These are phyloP conservation scores for Caenorhabditis remanei DNA, from an alignment of 1,140 invertebrate species.

Conservation along the genomic window DNA sequence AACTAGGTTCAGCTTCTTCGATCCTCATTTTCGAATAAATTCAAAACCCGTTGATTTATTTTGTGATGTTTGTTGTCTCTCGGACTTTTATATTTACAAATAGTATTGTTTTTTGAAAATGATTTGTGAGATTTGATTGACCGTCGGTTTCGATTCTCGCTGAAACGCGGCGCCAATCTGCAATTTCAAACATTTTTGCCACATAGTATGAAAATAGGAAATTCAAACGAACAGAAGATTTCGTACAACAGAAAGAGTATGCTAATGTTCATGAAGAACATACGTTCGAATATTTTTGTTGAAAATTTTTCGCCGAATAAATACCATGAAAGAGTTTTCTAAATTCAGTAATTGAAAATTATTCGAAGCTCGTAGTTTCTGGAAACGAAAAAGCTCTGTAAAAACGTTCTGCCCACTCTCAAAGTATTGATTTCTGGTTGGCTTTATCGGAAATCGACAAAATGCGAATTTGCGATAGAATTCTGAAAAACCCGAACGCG, in stretches of 20 bases:
- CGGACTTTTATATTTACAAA: conserved; percentile 49
- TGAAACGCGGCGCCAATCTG: conserved; percentile 51
- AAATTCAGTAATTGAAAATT: too few species aligned
- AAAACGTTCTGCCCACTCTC: too few species aligned
- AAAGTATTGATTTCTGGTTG: too few species aligned
- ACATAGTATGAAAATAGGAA: neutral
- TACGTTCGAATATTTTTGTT: too few species aligned
- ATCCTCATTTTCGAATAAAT: conserved; percentile 29
- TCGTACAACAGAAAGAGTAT: too few species aligned
- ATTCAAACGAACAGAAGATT: too few species aligned
- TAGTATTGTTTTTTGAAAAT: neutral
- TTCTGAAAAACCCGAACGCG: conserved; percentile 19
- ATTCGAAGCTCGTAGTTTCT: too few species aligned
- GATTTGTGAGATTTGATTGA: conserved; percentile 18
- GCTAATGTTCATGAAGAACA: too few species aligned
- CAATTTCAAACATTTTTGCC: neutral
- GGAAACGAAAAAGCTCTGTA: too few species aligned
- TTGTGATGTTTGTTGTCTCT: conserved; percentile 11
- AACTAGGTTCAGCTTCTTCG: conserved; percentile 18
- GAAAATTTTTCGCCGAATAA: too few species aligned
- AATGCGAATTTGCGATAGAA: neutral
- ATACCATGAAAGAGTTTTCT: too few species aligned
- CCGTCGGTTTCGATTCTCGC: conserved; percentile 49
- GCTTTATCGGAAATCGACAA: conserved; percentile 5
- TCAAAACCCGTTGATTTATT: conserved; percentile 18